These are phyloP conservation scores for Scomberomorus guttatus DNA, from an alignment of 2,797 vertebrate species.

Conservation along the genomic window DNA sequence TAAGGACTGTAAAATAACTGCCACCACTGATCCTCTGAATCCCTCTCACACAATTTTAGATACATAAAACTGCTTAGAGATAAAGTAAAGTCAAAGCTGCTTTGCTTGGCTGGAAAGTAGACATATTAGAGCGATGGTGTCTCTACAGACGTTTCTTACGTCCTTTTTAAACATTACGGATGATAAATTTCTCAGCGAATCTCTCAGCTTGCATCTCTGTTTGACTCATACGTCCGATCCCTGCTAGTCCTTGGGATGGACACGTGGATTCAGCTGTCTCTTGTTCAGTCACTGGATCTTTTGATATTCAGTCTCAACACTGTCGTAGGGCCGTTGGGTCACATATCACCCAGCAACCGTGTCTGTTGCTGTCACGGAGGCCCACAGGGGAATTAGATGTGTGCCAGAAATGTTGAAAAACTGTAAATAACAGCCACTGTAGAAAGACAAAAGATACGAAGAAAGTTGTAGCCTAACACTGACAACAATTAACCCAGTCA, in stretches of 20 bases:
- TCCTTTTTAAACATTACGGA: background rate
- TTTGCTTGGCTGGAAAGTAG: background rate
- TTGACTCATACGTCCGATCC: background rate
- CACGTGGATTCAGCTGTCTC: slow-evolving; percentile 14
- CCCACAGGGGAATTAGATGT: slow-evolving; percentile 12
- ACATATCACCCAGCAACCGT: slow-evolving; percentile 38
- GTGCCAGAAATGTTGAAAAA: slow-evolving; percentile 10
- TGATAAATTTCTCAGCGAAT: background rate
- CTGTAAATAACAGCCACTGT: background rate
- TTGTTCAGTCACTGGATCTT: slow-evolving; percentile 7
- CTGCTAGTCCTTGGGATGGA: slow-evolving; percentile 20
- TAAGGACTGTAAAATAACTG: background rate
- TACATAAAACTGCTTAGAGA: background rate
- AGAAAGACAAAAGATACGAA: background rate
- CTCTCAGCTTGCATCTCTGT: background rate
- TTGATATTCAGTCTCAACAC: slow-evolving; percentile 35
- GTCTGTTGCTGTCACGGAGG: slow-evolving; percentile 9
- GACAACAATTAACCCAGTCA: background rate
- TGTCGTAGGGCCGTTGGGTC: slow-evolving; percentile 32
- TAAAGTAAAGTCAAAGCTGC: background rate
- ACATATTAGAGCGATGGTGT: background rate
- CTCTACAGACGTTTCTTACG: background rate
- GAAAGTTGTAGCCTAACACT: background rate
- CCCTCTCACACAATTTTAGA: background rate
- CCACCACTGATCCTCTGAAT: background rate